These are phyloP conservation scores for Phaenicophaeus curvirostris DNA, from an alignment of 2,797 vertebrate genomes.

Conservation along the genomic window DNA sequence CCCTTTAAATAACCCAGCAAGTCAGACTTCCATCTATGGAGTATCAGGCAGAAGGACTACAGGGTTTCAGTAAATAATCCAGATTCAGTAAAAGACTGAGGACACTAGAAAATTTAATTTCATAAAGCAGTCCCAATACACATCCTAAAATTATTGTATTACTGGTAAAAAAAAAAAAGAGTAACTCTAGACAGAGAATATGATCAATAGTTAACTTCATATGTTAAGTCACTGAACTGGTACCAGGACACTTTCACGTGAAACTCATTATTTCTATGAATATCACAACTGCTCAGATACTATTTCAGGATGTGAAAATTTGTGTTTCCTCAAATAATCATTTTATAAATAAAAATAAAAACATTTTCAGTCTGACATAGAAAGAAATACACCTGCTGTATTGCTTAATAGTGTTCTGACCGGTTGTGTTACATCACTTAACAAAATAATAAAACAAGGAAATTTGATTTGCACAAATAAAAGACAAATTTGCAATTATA, in stretches of 20 bases:
- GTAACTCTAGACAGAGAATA: not conserved
- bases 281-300: not conserved
- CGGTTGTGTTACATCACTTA: not conserved
- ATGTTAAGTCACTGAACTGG: not conserved
- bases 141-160: not conserved
- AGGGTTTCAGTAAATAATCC: not conserved
- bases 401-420: not conserved
- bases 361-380: not conserved
- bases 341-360: not conserved
- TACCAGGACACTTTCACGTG: not conserved
- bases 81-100: not conserved
- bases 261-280: not conserved
- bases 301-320: not conserved
- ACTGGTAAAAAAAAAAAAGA: not conserved
- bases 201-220: not conserved
- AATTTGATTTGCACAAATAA: not conserved
- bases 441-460: not conserved
- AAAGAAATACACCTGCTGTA: not conserved
- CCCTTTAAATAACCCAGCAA: not conserved
- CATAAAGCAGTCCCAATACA: not conserved
- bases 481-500: not conserved
- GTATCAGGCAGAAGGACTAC: not conserved
- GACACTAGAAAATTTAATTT: not conserved
- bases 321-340: not conserved
- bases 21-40: not conserved